phyloP scores from a whole-genome alignment of 2,113 vertebrate genomes.

The Microtus oregoni region DNA sequence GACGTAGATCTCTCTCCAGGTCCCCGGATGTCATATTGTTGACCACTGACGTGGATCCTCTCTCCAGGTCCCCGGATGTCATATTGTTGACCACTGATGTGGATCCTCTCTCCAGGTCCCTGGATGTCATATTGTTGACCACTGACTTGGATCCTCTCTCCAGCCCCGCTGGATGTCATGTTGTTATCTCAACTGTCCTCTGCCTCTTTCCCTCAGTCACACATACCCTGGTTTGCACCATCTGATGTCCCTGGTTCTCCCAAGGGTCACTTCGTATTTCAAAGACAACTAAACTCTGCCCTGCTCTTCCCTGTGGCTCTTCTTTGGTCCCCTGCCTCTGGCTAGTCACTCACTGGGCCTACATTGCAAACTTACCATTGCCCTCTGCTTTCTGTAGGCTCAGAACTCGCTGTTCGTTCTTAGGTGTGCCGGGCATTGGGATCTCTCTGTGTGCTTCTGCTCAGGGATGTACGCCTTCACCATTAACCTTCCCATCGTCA shows the following conservation, averaged over 20 bases:
- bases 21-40: background rate
- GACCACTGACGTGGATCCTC: background rate
- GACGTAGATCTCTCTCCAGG: background rate
- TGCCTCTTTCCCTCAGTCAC: background rate
- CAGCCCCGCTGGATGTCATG: accelerated
- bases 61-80: background rate
- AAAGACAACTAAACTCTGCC: background rate
- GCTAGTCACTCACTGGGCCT: background rate
- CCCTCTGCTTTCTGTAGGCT: too few species aligned
- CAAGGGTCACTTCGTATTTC: background rate
- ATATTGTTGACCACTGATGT: background rate
- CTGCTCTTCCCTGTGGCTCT: background rate
- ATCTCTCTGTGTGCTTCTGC: accelerated
- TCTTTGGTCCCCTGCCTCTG: background rate
- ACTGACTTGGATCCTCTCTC: too few species aligned
- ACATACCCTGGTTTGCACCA: accelerated
- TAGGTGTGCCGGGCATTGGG: accelerated
- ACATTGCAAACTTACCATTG: too few species aligned
- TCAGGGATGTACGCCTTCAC: background rate
- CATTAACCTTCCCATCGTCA: background rate
- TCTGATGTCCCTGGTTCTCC: background rate
- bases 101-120: accelerated
- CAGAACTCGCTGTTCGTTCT: accelerated
- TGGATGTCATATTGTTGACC: too few species aligned
- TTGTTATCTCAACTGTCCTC: accelerated